These are phyloP conservation scores for Harmothoe impar DNA, from an alignment of 2,888 invertebrate species.

Conservation along the genomic window DNA sequence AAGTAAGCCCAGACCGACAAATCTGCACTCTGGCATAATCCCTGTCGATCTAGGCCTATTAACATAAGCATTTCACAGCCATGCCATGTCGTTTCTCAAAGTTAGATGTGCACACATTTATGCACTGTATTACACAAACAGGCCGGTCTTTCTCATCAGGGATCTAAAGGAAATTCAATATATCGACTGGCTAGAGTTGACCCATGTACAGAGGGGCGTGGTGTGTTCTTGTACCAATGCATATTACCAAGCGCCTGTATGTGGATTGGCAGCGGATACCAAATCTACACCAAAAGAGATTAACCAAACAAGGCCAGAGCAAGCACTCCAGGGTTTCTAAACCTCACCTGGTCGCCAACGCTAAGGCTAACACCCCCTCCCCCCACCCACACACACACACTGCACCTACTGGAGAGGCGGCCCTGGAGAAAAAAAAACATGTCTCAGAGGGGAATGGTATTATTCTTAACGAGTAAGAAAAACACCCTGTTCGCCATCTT, in stretches of 20 bases:
- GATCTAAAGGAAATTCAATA: constrained; percentile 1
- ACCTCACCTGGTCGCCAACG: background rate
- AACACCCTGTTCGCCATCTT: background rate
- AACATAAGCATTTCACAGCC: too few relatives aligned
- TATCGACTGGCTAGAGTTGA: background rate
- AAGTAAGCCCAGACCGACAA: too few relatives aligned
- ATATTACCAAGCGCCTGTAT: background rate
- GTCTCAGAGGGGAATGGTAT: too few relatives aligned
- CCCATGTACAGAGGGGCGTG: background rate
- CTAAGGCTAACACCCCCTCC: background rate
- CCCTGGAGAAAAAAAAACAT: background rate
- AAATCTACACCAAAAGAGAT: constrained; percentile 15
- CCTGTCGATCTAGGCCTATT: too few relatives aligned
- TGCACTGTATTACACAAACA: background rate
- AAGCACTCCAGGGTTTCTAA: constrained; percentile 2
- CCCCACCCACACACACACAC: too few relatives aligned
- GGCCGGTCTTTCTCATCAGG: background rate
- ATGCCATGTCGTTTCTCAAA: too few relatives aligned
- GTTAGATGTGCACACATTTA: too few relatives aligned
- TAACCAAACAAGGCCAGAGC: background rate
- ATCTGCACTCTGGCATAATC: too few relatives aligned
- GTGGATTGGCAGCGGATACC: background rate
- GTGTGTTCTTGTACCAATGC: background rate
- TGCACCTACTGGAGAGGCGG: too few relatives aligned
- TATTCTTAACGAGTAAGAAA: background rate